Evolutionary conservation across 2,888 invertebrate genomes (phyloP), one percentile per base, ranked within the genome.

Genomic region (Smittia aterrima): DNA sequence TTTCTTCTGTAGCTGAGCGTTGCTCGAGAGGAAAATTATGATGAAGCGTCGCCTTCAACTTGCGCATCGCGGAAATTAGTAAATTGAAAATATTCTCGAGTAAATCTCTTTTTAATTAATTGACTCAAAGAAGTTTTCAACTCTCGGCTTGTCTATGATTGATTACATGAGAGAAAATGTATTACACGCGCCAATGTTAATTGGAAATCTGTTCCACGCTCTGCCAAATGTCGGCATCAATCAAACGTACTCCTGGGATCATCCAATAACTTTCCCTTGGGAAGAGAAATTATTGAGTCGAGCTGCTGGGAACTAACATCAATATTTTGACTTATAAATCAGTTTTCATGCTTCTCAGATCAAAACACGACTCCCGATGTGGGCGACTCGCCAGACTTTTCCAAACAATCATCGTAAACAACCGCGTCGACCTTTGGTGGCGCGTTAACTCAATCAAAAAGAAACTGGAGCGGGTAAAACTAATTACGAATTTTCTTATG

Each of bases 161-260:
- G 64, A 64, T 64, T 6, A 58, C 58, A 58, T 18, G n/a, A 25
- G 64, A 64, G 16, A 3, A 11, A 22, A 58, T 2, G 3, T 13
- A 22, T 16, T 58, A 25, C 1, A 1, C 4, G 6, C 2, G 64
- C 27, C 1, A 64, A 58, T 22, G 66, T 20, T 40, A 66, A 20
- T 40, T 66, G 66, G 32, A 40, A 38, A 66, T 32, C 40, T 38
- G 18, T 16, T 66, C 40, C 32, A 38, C 38, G 20, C n/a, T 40
- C 40, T 18, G 38, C 38, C 38, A 38, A 32, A 16, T 38, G 66
- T 40, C 40, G 16, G 38, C 18, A 66, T 66, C 32, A 66, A 66
- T 66, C 66, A 66, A 58, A 58, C 11, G 6, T 13, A 9, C 24
- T 24, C 20, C 25, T 24, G 66, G 66, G 25, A 25, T 27, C 25